Base-by-base conservation (phyloP, 1,140 invertebrate genomes). In the Sinonovacula constricta region DNA sequence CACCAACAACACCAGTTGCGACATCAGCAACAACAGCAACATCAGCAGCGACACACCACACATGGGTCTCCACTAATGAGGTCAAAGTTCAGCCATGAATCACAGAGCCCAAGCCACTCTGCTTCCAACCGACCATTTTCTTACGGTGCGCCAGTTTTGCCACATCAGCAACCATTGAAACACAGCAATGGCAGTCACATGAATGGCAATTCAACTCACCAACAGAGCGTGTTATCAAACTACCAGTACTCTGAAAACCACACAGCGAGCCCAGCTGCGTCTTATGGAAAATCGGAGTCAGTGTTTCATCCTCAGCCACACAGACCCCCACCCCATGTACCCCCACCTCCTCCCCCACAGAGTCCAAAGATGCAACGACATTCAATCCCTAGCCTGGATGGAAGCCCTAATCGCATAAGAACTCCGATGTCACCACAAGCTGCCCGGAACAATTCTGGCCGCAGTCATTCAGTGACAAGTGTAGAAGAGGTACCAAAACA, bases 271-370 rank as follows among this genome's bases (percentile, higher is more conserved):
- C 75, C 56, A 28, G 75, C 65, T 26, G 63, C 67, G 67, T 5
- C 54, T 30, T 78, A 78, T 60, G 75, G 75, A 28, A 78, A 78
- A 51, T 36, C 39, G 51, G 75, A 78, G 24, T 78, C 75, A 63
- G 65, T 54, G 60, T 70, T 78, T 63, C 56, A 68, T 26, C 56
- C 65, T 22, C 75, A 78, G 31, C 54, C 75, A 0, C 65, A 69
- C 56, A 60, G 56, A 34, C 75, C 75, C 12, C 56, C 75, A 51
- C 75, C 66, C 24, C 51, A 60, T 26, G 56, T 39, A 36, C 75
- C 57, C 15, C 75, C 75, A 51, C 75, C 75, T 24, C 75, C 75
- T 18, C 14, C 72, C 63, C 24, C 75, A 69, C n/a, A 33, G 24
- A 78, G 66, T 18, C 75, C 75, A 14, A 49, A 45, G 36, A 28